These are phyloP conservation scores for Tipula lateralis DNA, from an alignment of 2,888 invertebrate species.

Conservation along the genomic window DNA sequence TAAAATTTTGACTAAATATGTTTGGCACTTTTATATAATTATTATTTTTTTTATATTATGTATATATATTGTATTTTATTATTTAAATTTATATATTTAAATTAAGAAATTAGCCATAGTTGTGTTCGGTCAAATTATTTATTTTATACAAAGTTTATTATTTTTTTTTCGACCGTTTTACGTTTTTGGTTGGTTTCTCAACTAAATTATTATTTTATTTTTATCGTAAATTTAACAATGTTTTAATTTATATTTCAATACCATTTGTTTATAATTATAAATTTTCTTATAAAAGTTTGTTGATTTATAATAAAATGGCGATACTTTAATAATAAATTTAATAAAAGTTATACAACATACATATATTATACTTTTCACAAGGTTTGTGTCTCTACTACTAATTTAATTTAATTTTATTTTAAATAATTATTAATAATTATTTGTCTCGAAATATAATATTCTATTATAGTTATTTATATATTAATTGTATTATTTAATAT, in stretches of 20 bases:
- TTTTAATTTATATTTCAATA: background rate
- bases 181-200: background rate
- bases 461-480: background rate
- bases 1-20: constrained; percentile 27
- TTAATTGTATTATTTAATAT: background rate
- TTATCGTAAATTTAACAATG: background rate
- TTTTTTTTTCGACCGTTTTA: constrained; percentile 1
- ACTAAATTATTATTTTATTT: background rate
- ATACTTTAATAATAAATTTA: background rate
- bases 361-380: background rate
- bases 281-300: background rate
- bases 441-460: background rate
- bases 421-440: background rate
- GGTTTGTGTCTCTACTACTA: background rate
- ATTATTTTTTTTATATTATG: no score
- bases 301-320: background rate
- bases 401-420: background rate
- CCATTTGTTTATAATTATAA: background rate
- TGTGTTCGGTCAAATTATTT: background rate
- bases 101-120: constrained; percentile 20
- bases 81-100: background rate
- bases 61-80: background rate
- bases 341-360: background rate
- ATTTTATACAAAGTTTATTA: background rate
- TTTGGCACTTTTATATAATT: constrained; percentile 25